A percentile compares a stretch with the other conserved stretches of the same genome.
phyloP scores from a whole-genome alignment of 92 coral and sea anemone genomes.

The Epizoanthus illoricatus region DNA sequence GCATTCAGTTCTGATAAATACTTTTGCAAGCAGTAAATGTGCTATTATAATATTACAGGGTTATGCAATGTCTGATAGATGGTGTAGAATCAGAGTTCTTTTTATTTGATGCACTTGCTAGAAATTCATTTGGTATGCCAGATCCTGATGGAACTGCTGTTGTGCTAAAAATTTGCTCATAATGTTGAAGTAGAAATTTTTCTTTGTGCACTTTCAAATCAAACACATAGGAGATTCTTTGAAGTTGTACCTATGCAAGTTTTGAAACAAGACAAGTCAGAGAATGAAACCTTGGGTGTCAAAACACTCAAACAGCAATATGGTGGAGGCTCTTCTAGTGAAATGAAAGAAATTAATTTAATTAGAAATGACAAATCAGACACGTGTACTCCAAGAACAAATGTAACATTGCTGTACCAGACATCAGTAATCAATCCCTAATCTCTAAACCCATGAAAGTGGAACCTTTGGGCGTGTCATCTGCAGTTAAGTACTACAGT shows the following conservation, averaged over 20 bases:
- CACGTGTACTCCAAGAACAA: too few species aligned
- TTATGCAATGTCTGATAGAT: constrained; percentile 1
- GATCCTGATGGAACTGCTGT: background rate
- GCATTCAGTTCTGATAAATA: constrained; percentile 15
- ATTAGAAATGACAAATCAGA: too few species aligned
- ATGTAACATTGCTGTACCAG: too few species aligned
- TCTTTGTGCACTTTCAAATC: background rate
- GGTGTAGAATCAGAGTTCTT: background rate
- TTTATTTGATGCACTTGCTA: constrained; percentile 2
- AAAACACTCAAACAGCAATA: background rate
- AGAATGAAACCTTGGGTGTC: background rate
- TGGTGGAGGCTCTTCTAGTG: background rate
- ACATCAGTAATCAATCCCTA: too few species aligned
- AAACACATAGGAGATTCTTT: background rate
- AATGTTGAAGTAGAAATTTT: background rate
- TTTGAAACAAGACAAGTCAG: background rate
- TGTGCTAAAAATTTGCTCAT: background rate
- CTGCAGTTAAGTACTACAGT: too few species aligned
- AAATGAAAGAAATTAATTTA: background rate
- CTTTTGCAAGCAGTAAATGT: background rate
- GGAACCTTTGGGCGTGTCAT: too few species aligned
- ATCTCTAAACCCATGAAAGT: too few species aligned
- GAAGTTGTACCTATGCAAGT: background rate
- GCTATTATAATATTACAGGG: constrained; percentile 9
- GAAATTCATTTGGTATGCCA: constrained; percentile 16